Percentiles rank a stretch among this genome's conserved stretches.
Evolutionary conservation across 2,888 invertebrate species (phyloP).

Genomic region (Sisyra terminalis): DNA sequence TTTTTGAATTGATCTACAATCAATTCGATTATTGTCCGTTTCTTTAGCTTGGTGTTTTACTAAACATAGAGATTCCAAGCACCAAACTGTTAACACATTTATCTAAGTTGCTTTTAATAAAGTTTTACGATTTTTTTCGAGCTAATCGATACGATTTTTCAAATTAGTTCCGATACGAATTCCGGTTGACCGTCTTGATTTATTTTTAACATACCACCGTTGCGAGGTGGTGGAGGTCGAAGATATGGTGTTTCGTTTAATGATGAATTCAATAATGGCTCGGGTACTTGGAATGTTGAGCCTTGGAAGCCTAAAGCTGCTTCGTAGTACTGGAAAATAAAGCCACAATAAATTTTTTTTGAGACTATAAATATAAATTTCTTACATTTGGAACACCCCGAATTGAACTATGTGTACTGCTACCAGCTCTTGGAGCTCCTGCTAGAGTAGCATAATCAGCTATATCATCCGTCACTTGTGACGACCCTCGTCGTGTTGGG

Average conservation of each 20-base stretch:
- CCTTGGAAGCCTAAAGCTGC: conserved; percentile 49
- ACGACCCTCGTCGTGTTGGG: conserved; percentile 31
- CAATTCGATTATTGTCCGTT: not conserved
- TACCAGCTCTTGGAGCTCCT: conserved; percentile 23
- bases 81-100: not conserved
- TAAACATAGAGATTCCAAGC: not conserved
- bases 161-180: conserved; percentile 41
- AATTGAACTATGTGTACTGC: conserved; percentile 27
- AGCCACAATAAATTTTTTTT: not conserved
- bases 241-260: conserved; percentile 22
- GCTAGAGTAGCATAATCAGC: conserved; percentile 50
- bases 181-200: conserved; percentile 40
- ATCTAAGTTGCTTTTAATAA: not conserved
- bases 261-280: conserved; percentile 31
- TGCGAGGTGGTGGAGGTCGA: conserved; percentile 1
- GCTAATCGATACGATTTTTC: conserved; percentile 15
- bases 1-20: not conserved
- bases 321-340: conserved; percentile 35
- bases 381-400: conserved; percentile 36
- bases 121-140: not conserved
- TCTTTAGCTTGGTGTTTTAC: not conserved
- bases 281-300: conserved; percentile 58
- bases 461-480: conserved; percentile 31
- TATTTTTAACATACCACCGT: conserved; percentile 29
- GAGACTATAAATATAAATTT: conserved; percentile 4